Evolutionary conservation across 2,797 vertebrate species (phyloP).

Genomic region (Loris lydekkerianus): DNA sequence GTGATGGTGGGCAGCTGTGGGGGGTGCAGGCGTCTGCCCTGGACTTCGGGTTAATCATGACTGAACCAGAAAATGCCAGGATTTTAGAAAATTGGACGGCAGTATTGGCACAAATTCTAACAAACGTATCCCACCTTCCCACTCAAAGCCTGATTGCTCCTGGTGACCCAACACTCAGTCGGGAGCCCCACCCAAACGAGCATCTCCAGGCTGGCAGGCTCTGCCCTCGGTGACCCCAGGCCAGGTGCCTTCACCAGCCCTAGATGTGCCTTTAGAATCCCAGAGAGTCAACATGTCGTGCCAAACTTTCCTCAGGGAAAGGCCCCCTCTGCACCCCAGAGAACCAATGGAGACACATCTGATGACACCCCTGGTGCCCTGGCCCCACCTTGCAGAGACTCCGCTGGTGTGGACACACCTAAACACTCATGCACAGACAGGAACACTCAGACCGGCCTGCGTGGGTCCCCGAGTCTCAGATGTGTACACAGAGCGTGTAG

Average conservation of each 20-base stretch:
- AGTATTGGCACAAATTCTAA: background rate
- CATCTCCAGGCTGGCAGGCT: background rate
- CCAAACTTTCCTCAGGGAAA: background rate
- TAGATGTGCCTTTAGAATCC: no score
- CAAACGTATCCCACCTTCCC: rapidly evolving
- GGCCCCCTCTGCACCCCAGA: rapidly evolving
- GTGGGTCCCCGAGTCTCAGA: no score
- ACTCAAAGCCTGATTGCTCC: background rate
- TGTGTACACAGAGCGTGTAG: no score
- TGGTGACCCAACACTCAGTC: rapidly evolving
- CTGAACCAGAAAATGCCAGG: background rate
- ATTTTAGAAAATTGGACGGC: rapidly evolving
- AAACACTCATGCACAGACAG: background rate
- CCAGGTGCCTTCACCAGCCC: no score
- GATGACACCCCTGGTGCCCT: background rate
- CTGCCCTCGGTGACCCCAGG: background rate
- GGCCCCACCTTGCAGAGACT: background rate
- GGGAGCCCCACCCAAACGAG: background rate
- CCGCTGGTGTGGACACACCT: background rate
- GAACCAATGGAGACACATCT: no score
- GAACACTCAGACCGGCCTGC: no score
- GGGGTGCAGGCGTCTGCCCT: no score
- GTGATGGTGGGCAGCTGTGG: no score
- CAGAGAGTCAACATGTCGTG: no score
- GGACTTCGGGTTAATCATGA: background rate